A percentile compares a stretch with the other conserved stretches of the same genome.
Evolutionary conservation across 2,888 invertebrate species (phyloP).

Genomic region (Aspidiotus destructor): DNA sequence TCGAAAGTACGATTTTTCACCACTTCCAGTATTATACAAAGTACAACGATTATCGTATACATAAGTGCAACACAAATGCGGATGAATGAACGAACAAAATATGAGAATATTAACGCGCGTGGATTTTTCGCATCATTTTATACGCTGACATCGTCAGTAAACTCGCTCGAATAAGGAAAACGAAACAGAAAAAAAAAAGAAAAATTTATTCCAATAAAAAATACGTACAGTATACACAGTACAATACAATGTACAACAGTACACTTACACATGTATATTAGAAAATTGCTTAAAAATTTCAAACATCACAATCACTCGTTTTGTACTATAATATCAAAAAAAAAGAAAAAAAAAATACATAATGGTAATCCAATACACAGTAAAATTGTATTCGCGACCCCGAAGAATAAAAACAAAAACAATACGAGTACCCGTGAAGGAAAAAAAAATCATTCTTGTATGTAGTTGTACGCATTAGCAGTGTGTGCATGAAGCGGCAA

Average conservation of each 20-base stretch:
- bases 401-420: too few species aligned
- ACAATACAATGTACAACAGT: slow-evolving; percentile 19
- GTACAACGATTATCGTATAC: not conserved
- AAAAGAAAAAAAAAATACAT: slow-evolving; percentile 11
- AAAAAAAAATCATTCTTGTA: too few species aligned
- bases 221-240: slow-evolving; percentile 19
- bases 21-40: too few species aligned
- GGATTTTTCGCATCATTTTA: not conserved
- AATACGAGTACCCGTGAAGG: too few species aligned
- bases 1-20: too few species aligned
- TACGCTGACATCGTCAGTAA: not conserved
- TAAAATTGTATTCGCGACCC: too few species aligned
- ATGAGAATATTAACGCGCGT: not conserved
- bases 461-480: too few species aligned
- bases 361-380: not conserved
- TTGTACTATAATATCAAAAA: slow-evolving; percentile 28
- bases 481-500: too few species aligned
- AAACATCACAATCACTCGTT: slow-evolving; percentile 31
- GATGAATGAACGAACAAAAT: not conserved
- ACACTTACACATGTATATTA: slow-evolving; percentile 1
- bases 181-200: slow-evolving; percentile 3
- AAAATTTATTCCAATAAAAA: slow-evolving; percentile 8
- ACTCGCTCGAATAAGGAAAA: too few species aligned
- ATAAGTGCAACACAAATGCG: not conserved
- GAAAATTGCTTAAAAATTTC: slow-evolving; percentile 29